Percentiles rank a stretch among this genome's conserved stretches.
These are phyloP conservation scores for Eupeodes luniger DNA, from an alignment of 2,888 invertebrate genomes.

Conservation along the genomic window DNA sequence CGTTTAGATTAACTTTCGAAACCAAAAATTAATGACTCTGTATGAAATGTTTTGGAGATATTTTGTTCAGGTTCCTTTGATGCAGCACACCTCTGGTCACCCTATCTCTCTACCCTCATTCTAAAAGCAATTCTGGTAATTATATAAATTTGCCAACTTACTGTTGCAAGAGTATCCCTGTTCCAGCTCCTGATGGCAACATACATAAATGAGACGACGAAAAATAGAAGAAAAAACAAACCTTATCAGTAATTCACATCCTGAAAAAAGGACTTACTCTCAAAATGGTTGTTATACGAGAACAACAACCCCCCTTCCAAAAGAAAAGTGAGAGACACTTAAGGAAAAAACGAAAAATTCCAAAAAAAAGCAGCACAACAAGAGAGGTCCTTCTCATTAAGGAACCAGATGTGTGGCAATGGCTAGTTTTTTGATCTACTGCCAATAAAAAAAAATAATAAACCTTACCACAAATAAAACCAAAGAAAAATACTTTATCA, in stretches of 20 bases:
- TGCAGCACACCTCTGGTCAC: background rate
- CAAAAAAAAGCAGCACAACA: background rate
- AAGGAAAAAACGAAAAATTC: background rate
- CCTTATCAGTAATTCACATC: conserved; percentile 44
- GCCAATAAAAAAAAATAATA: conserved; percentile 8
- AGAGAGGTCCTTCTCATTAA: conserved; percentile 11
- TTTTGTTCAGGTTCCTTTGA: no score
- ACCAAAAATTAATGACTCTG: no score
- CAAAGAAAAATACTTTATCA: background rate
- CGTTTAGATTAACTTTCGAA: no score
- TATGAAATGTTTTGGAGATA: no score
- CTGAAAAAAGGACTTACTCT: background rate
- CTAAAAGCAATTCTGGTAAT: conserved; percentile 36
- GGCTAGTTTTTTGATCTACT: conserved; percentile 19
- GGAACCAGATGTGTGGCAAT: conserved; percentile 24
- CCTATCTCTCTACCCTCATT: background rate
- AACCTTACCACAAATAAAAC: background rate
- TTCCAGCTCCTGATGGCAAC: background rate
- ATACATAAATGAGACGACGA: background rate
- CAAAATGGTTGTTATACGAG: background rate
- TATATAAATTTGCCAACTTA: conserved; percentile 57
- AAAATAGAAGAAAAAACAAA: conserved; percentile 11
- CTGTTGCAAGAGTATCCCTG: conserved; percentile 6
- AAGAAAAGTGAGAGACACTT: background rate
- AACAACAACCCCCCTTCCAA: background rate